Conservation (phyloP, 2,888 invertebrate genomes). For the Gerris lacustris region DNA sequence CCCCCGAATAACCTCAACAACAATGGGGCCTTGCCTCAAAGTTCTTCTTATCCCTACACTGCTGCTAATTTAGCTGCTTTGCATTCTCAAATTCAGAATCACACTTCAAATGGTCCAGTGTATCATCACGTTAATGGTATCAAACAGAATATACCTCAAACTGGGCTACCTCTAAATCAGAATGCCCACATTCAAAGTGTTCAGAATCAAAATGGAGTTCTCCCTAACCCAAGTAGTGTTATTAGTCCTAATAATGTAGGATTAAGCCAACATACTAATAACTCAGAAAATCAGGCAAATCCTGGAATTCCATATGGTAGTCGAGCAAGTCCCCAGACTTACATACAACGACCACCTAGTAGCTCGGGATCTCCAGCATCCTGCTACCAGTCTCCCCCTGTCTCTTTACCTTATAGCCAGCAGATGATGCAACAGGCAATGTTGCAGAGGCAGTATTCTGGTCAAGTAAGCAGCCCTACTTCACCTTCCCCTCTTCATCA, state of each 20-base stretch:
- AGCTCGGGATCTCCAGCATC: slow-evolving; percentile 33
- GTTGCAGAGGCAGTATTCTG: not conserved
- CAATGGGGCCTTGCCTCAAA: not conserved
- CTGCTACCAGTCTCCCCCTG: slow-evolving; percentile 17
- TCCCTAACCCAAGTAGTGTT: not conserved
- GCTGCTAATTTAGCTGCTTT: slow-evolving; percentile 9
- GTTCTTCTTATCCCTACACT: not conserved
- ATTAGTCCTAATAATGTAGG: not conserved
- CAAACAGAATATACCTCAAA: slow-evolving; percentile 2
- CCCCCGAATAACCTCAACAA: not conserved
- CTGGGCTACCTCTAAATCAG: not conserved
- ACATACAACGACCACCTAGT: slow-evolving; percentile 19
- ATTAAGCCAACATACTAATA: not conserved
- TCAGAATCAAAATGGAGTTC: not conserved
- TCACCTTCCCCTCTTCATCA: slow-evolving; percentile 14
- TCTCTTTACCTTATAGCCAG: slow-evolving; percentile 8
- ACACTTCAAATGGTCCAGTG: slow-evolving; percentile 15
- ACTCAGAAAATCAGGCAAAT: not conserved
- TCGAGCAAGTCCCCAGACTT: slow-evolving; percentile 2
- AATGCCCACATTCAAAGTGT: not conserved
- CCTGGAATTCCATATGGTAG: not conserved
- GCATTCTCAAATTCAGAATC: slow-evolving; percentile 19
- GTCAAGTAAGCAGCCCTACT: not conserved
- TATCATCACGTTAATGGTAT: slow-evolving; percentile 7
- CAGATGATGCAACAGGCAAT: slow-evolving; percentile 9